phyloP scores from a whole-genome alignment of 2,113 vertebrate genomes.

The Nerophis ophidion region DNA sequence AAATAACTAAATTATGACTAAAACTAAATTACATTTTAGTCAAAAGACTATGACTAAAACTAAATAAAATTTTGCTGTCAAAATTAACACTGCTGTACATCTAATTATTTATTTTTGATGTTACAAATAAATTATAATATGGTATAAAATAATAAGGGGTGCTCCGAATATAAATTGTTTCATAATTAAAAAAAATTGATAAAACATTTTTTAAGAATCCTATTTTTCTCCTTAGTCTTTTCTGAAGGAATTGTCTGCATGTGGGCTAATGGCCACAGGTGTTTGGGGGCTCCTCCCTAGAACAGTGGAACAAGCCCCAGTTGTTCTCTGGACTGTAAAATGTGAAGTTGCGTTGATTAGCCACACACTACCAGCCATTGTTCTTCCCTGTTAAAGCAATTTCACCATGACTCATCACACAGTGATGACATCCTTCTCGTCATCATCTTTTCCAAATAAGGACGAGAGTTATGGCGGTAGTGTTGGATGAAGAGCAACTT shows the following conservation, averaged over 20 bases:
- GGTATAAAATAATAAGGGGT: too few species aligned
- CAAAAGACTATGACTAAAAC: too few species aligned
- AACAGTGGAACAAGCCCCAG: conserved; percentile 50
- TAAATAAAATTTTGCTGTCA: too few species aligned
- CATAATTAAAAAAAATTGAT: too few species aligned
- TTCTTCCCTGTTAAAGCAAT: conserved; percentile 1
- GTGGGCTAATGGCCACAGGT: conserved; percentile 63
- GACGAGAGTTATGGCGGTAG: background rate
- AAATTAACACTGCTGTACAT: too few species aligned
- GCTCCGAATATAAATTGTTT: too few species aligned
- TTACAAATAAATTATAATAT: too few species aligned
- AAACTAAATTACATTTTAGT: too few species aligned
- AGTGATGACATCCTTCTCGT: conserved; percentile 38
- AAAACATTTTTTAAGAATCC: background rate
- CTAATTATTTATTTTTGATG: too few species aligned
- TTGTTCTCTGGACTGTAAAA: conserved; percentile 44
- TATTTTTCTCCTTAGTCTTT: conserved; percentile 30
- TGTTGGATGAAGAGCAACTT: conserved; percentile 21
- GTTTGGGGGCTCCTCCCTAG: conserved; percentile 45
- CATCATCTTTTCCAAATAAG: conserved; percentile 12
- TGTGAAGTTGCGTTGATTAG: conserved; percentile 19
- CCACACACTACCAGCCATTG: conserved; percentile 13
- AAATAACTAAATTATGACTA: too few species aligned
- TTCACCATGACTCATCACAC: conserved; percentile 19
- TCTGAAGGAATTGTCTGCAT: conserved; percentile 58